phyloP scores from a whole-genome alignment of 2,888 invertebrate genomes.

The Ichneumoninae sp. region DNA sequence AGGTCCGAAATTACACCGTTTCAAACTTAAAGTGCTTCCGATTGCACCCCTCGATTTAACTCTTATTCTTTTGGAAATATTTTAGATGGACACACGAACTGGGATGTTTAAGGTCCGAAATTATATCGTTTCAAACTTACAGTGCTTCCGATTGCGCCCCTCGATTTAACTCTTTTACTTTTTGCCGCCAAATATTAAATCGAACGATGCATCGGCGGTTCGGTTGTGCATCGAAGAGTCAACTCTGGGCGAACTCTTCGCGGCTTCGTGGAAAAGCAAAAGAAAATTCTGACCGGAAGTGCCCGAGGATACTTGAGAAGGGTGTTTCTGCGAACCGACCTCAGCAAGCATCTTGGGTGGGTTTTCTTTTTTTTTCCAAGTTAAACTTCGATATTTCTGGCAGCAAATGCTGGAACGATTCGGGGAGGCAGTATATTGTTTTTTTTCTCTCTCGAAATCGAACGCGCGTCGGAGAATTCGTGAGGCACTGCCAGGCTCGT shows the following conservation, averaged over 20 bases:
- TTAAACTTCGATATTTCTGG: conserved; percentile 29
- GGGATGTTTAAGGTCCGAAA: no score
- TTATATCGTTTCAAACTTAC: background rate
- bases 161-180: background rate
- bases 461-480: conserved; percentile 1
- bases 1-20: no score
- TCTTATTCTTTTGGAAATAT: no score
- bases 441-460: conserved; percentile 37
- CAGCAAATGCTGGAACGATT: conserved; percentile 34
- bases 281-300: conserved; percentile 32
- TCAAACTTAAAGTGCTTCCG: background rate
- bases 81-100: background rate
- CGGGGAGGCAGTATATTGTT: conserved; percentile 30
- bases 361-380: conserved; percentile 48
- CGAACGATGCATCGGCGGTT: background rate
- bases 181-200: background rate
- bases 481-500: background rate
- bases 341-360: conserved; percentile 27
- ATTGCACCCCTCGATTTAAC: no score
- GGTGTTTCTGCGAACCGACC: conserved; percentile 41
- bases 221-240: background rate
- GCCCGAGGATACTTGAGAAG: conserved; percentile 44
- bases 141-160: no score
- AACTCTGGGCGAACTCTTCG: conserved; percentile 1
- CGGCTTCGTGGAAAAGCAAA: conserved; percentile 23